Percentiles rank a stretch among this genome's conserved stretches.
These are phyloP conservation scores for Crioceris asparagi DNA, from an alignment of 2,888 invertebrate genomes.

Conservation along the genomic window DNA sequence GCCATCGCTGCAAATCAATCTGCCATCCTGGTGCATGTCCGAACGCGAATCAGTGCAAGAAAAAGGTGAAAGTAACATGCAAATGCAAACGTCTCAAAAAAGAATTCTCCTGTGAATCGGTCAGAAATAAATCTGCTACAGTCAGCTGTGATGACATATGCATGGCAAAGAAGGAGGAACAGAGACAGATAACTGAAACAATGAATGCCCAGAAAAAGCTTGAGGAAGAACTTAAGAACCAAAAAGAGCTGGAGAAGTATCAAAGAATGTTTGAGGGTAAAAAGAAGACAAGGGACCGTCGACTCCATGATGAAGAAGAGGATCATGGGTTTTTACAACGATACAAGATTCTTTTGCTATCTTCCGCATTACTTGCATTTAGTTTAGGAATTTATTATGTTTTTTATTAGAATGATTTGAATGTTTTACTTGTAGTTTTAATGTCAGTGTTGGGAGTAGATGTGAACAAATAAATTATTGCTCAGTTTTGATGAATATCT, in stretches of 20 bases:
- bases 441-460: no score
- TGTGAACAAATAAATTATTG: no score
- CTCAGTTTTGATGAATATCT: no score
- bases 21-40: conserved; percentile 68
- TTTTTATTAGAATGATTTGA: no score
- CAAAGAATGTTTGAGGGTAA: conserved; percentile 62
- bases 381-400: no score
- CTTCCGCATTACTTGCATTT: no score
- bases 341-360: conserved; percentile 37
- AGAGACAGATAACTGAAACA: conserved; percentile 43
- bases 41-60: conserved; percentile 56
- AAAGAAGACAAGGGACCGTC: conserved; percentile 47
- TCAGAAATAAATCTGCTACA: conserved; percentile 39
- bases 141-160: conserved; percentile 58
- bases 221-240: conserved; percentile 57
- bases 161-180: conserved; percentile 44
- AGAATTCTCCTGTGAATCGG: conserved; percentile 57
- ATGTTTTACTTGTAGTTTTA: no score
- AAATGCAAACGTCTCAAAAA: conserved; percentile 66
- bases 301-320: conserved; percentile 33
- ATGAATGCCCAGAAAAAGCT: conserved; percentile 47
- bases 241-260: conserved; percentile 62
- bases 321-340: conserved; percentile 34
- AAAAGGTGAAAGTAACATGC: conserved; percentile 71
- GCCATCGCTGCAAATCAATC: conserved; percentile 64